These are phyloP conservation scores for Caerostris extrusa DNA, from an alignment of 1,140 invertebrate species.

Conservation along the genomic window DNA sequence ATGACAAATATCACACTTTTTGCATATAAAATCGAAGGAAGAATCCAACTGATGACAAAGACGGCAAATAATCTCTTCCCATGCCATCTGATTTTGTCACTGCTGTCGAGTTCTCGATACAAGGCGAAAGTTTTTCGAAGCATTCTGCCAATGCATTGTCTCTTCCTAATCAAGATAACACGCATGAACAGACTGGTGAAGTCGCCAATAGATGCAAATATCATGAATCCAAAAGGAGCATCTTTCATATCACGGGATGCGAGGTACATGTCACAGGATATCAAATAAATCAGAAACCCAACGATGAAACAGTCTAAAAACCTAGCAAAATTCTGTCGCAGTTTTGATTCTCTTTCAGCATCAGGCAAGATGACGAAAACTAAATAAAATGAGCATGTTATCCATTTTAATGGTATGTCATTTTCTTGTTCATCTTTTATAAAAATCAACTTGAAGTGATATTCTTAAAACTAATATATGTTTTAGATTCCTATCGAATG, in stretches of 20 bases:
- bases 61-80: background rate
- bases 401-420: background rate
- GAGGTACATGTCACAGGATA: background rate
- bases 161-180: slow-evolving; percentile 1
- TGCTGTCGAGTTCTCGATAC: background rate
- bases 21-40: background rate
- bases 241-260: too few relatives aligned
- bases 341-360: background rate
- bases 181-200: slow-evolving; percentile 39
- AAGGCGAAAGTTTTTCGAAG: background rate
- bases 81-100: background rate
- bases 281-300: background rate
- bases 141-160: background rate
- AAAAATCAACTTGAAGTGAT: too few relatives aligned
- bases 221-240: slow-evolving; percentile 1
- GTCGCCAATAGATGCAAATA: slow-evolving; percentile 36
- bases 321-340: background rate
- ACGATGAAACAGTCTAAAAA: background rate
- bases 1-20: background rate
- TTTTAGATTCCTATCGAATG: background rate
- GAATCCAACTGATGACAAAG: background rate
- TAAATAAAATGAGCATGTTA: slow-evolving; percentile 24
- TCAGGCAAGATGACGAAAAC: slow-evolving; percentile 24
- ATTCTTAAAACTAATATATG: background rate
- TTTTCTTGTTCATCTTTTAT: background rate